phyloP scores from a whole-genome alignment of 2,888 invertebrate genomes.

The Eueremaeus valkanovi region DNA sequence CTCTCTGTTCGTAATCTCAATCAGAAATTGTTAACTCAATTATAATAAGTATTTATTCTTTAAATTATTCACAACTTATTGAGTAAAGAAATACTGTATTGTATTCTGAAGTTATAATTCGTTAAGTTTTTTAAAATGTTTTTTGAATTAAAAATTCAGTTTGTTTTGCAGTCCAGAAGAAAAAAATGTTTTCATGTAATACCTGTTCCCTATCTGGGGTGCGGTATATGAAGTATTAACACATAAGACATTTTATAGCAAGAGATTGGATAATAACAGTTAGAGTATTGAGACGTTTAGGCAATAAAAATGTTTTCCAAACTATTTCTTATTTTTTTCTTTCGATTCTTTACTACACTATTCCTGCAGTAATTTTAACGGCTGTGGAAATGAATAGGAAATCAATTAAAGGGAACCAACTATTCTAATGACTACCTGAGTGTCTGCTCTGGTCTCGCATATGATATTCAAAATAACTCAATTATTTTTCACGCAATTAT shows the following conservation, averaged over 20 bases:
- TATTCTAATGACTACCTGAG: not conserved
- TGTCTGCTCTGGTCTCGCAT: not conserved
- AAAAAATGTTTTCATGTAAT: too few relatives aligned
- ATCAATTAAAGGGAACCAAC: not conserved
- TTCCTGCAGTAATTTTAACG: too few relatives aligned
- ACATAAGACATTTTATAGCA: not conserved
- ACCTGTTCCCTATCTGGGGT: not conserved
- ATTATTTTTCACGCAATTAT: not conserved
- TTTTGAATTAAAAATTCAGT: too few relatives aligned
- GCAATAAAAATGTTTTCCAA: not conserved
- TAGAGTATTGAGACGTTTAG: too few relatives aligned
- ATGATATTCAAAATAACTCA: constrained; percentile 4
- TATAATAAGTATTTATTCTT: too few relatives aligned
- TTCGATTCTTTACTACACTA: too few relatives aligned
- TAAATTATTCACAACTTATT: too few relatives aligned
- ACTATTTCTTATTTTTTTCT: too few relatives aligned
- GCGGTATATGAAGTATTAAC: not conserved
- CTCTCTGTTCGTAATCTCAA: not conserved
- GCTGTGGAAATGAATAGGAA: not conserved
- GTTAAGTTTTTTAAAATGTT: too few relatives aligned
- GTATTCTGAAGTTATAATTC: too few relatives aligned
- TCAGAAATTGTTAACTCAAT: constrained; percentile 6
- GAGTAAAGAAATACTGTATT: too few relatives aligned
- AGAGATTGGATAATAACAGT: not conserved
- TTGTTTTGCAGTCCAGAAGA: too few relatives aligned